Evolutionary conservation across 2,888 invertebrate species (phyloP).

Genomic region (Dolichopus griseipennis): DNA sequence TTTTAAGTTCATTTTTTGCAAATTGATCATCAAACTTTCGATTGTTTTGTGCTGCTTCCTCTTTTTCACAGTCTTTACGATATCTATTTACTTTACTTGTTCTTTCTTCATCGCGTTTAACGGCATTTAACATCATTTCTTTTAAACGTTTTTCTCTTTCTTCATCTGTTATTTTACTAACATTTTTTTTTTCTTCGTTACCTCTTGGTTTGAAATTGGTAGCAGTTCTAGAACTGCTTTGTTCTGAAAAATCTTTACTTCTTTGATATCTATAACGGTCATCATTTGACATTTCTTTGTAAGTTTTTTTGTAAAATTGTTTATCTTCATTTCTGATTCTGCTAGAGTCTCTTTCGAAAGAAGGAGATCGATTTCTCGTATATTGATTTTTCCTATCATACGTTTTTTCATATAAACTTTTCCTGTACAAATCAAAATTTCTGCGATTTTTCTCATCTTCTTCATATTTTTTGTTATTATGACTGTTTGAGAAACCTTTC

Average conservation of each 20-base stretch:
- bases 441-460: no score
- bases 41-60: conserved; percentile 41
- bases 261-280: conserved; percentile 14
- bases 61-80: conserved; percentile 50
- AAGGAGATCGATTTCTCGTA: neutral
- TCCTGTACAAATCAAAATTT: no score
- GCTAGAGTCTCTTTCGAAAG: neutral
- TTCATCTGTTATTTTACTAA: conserved; percentile 46
- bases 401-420: no score
- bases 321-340: neutral
- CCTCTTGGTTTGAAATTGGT: conserved; percentile 12
- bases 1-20: conserved; percentile 40
- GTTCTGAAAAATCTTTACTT: conserved; percentile 8
- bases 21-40: conserved; percentile 48
- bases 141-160: conserved; percentile 61
- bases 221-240: conserved; percentile 15
- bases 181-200: conserved; percentile 8
- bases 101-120: conserved; percentile 58
- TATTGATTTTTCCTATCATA: neutral
- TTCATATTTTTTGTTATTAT: no score
- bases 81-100: conserved; percentile 55
- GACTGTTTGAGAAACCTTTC: no score
- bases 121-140: conserved; percentile 80
- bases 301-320: neutral
- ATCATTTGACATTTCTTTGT: conserved; percentile 4